These are phyloP conservation scores for Platysteira castanea DNA, from an alignment of 2,113 vertebrate genomes.

Conservation along the genomic window DNA sequence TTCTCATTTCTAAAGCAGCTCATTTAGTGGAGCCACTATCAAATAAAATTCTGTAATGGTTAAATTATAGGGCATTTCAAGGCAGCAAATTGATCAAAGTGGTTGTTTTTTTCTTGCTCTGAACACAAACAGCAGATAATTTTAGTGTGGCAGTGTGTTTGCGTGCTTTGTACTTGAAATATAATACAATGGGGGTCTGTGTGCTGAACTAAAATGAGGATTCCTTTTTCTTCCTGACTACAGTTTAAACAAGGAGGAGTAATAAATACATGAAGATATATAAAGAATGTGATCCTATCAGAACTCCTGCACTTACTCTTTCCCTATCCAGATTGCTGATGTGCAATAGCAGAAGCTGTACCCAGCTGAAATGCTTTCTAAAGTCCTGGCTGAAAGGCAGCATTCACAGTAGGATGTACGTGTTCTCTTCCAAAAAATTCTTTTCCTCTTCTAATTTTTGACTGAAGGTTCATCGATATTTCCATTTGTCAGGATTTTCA, in stretches of 20 bases:
- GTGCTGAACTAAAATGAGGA: slow-evolving; percentile 9
- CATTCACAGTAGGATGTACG: neutral
- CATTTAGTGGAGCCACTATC: neutral
- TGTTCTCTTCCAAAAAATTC: neutral
- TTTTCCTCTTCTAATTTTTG: neutral
- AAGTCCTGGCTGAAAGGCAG: neutral
- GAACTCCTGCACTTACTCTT: neutral
- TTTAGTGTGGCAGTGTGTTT: neutral
- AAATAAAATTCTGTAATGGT: slow-evolving; percentile 5
- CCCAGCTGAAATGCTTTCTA: neutral
- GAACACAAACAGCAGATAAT: slow-evolving; percentile 37
- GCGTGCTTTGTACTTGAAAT: slow-evolving; percentile 10
- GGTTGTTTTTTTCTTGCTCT: slow-evolving; percentile 4
- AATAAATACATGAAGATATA: neutral
- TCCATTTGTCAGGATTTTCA: neutral
- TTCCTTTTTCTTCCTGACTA: neutral
- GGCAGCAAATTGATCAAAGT: slow-evolving; percentile 19
- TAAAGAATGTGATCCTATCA: neutral
- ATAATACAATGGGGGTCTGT: neutral
- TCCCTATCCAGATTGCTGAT: neutral
- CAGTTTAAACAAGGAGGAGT: neutral
- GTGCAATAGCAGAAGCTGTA: neutral
- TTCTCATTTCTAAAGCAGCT: neutral
- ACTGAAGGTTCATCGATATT: neutral
- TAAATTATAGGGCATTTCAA: slow-evolving; percentile 34